Evolutionary conservation across 92 coral and sea anemone genomes (phyloP), one percentile per base, ranked within the genome.

Genomic region (Actinostola sp.): DNA sequence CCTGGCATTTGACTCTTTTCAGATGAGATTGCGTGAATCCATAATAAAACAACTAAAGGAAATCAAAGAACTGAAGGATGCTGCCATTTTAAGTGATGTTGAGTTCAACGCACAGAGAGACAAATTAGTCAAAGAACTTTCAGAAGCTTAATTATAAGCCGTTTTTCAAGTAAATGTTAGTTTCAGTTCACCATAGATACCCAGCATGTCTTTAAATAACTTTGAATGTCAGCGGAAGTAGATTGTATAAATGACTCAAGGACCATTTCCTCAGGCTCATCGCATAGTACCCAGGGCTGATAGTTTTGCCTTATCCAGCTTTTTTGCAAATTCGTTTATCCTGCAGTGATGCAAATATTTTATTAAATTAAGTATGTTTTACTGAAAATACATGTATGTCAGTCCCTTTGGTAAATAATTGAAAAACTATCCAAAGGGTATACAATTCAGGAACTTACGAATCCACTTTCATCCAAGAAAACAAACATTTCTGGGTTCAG

Each of bases 231-330:
- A 20, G 70, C 9, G n/a, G 24, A 29, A 4, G 79, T 56, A 2
- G 28, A 35, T 2, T 78, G 67, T n/a, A 78, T 27, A 71, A 78
- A 78, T 29, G 79, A 59, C 26, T 78, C 44, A 15, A 35, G 19
- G 36, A 70, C 71, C 84, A 75, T 75, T 2, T 32, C 11, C 31
- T 66, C 76, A 25, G 77, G 75, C 14, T 63, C 60, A 29, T 44
- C 75, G 51, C 57, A 64, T 16, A 35, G 35, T n/a, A n/a, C 6
- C 42, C 42, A 36, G 11, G 42, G 42, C 6, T 4, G 42, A 36
- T 27, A 29, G 76, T 2, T 63, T 49, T 36, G 6, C 43, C 35
- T 34, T 16, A 80, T 72, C 73, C 73, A 80, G 43, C 39, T 49
- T 46, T 30, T 30, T 17, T 58, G 17, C 6, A 24, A 58, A 58